These are phyloP conservation scores for Plusia festucae DNA, from an alignment of 2,888 invertebrate genomes.

Conservation along the genomic window DNA sequence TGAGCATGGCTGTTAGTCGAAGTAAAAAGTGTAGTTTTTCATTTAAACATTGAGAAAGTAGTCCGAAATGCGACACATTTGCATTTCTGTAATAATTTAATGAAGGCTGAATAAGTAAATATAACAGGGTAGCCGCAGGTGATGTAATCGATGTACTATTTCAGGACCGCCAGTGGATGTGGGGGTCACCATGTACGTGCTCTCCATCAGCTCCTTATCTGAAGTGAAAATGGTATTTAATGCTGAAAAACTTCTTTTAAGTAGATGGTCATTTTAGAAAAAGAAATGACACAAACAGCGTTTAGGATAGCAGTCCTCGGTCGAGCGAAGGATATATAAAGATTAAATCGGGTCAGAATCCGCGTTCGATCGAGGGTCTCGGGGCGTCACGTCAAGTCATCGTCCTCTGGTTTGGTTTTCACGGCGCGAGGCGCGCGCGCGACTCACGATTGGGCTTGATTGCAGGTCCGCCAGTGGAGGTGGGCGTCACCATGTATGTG, in stretches of 20 bases:
- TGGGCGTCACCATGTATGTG: constrained; percentile 99
- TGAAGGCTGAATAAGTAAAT: constrained; percentile 19
- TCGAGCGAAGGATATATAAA: constrained; percentile 63
- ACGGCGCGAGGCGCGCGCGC: constrained; percentile 77
- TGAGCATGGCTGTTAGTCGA: not conserved
- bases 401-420: constrained; percentile 84
- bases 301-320: constrained; percentile 69
- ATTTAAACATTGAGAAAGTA: not conserved
- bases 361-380: constrained; percentile 70
- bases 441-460: constrained; percentile 88
- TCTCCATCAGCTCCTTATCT: constrained; percentile 94
- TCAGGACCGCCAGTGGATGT: constrained; percentile 94
- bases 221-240: constrained; percentile 94
- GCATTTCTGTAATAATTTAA: not conserved
- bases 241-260: constrained; percentile 71
- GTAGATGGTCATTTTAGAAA: constrained; percentile 72
- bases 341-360: constrained; percentile 31
- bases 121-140: constrained; percentile 52
- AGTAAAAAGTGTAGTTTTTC: not conserved
- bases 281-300: constrained; percentile 54
- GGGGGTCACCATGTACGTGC: constrained; percentile 95
- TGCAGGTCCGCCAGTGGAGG: constrained; percentile 99
- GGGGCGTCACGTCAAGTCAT: constrained; percentile 72
- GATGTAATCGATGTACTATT: constrained; percentile 79
- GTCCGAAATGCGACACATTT: not conserved